These are phyloP conservation scores for Philaethria dido DNA, from an alignment of 2,888 invertebrate genomes.

Conservation along the genomic window DNA sequence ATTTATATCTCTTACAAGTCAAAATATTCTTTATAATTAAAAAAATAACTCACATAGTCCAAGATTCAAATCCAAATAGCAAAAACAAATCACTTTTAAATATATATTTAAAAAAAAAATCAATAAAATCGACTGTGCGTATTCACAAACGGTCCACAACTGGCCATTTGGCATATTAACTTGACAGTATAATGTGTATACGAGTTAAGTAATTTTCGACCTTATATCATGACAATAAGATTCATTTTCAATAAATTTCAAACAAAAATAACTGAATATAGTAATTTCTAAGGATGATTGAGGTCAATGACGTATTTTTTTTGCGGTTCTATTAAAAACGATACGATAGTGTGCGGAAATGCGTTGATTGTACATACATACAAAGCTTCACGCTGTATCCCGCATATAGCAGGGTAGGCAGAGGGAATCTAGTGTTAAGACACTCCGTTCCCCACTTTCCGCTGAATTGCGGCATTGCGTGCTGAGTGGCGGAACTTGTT, in stretches of 20 bases:
- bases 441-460: too few species aligned
- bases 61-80: constrained; percentile 4
- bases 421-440: too few species aligned
- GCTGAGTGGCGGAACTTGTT: too few species aligned
- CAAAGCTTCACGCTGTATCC: too few species aligned
- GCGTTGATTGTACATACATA: background rate
- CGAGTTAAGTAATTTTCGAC: constrained; percentile 46
- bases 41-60: background rate
- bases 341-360: background rate
- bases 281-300: constrained; percentile 56
- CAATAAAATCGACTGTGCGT: constrained; percentile 45
- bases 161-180: constrained; percentile 59
- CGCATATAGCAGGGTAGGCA: too few species aligned
- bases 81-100: background rate
- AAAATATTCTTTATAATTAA: background rate
- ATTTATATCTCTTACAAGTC: background rate
- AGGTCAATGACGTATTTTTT: constrained; percentile 82
- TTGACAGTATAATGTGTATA: constrained; percentile 39
- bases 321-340: constrained; percentile 42
- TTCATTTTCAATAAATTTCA: constrained; percentile 34
- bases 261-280: constrained; percentile 47
- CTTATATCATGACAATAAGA: constrained; percentile 27
- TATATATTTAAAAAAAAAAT: constrained; percentile 30
- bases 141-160: constrained; percentile 48
- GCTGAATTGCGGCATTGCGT: too few species aligned